Conservation (phyloP, 2,113 vertebrate species). For the Antidorcas marsupialis region DNA sequence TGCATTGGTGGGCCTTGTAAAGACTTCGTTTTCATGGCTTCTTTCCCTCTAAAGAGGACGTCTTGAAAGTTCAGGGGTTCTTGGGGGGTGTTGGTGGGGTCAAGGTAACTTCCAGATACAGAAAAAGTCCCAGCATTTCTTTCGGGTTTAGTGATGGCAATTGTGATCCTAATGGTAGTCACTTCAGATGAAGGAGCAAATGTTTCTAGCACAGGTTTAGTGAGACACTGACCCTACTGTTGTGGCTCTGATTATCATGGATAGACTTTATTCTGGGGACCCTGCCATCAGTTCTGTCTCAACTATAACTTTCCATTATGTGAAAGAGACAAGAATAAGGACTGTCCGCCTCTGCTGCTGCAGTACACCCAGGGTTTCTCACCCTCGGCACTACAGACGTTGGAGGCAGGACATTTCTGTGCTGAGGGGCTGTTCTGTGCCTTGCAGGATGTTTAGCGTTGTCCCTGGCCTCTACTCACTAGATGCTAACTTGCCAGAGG, state of each 20-base stretch:
- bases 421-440: background rate
- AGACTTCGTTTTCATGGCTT: background rate
- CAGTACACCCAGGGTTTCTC: background rate
- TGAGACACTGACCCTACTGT: rapidly evolving
- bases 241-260: background rate
- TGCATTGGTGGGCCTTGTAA: background rate
- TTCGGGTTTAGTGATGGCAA: background rate
- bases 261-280: background rate
- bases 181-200: background rate
- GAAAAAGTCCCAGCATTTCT: background rate
- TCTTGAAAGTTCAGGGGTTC: background rate
- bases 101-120: background rate
- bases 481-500: too few relatives aligned
- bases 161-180: background rate
- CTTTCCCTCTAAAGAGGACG: background rate
- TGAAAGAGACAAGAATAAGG: background rate
- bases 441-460: background rate
- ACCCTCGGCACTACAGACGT: rapidly evolving
- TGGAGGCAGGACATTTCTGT: background rate
- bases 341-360: background rate
- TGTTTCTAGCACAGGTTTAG: rapidly evolving
- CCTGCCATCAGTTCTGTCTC: background rate
- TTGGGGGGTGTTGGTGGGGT: background rate
- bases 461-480: background rate
- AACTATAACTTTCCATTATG: background rate